Conservation (phyloP, 2,113 vertebrate genomes). For the Salminus brasiliensis region DNA sequence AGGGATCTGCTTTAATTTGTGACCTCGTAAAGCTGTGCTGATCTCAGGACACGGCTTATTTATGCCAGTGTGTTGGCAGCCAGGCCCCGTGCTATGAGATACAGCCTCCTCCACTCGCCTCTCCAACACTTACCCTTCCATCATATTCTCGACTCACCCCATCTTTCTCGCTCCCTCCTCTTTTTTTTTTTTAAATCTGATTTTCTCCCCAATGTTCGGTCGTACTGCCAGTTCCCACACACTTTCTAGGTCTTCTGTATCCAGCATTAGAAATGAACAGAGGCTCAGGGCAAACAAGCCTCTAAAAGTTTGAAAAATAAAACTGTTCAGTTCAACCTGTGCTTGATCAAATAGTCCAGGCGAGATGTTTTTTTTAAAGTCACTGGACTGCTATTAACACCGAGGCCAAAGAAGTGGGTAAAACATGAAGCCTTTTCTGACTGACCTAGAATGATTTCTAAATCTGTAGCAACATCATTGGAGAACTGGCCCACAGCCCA, state of each 20-base stretch:
- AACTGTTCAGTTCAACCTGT: not conserved
- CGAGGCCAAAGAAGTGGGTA: too few species aligned
- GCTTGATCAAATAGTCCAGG: not conserved
- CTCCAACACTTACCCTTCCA: not conserved
- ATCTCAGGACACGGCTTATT: not conserved
- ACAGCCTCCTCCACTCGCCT: not conserved
- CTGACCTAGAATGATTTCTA: not conserved
- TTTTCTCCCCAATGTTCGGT: not conserved
- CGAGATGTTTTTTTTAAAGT: too few species aligned
- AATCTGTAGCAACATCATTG: not conserved
- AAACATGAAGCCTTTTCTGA: not conserved
- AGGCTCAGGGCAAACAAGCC: not conserved
- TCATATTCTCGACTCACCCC: not conserved
- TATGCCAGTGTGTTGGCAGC: not conserved
- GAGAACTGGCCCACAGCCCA: not conserved
- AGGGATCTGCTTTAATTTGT: slow-evolving; percentile 16
- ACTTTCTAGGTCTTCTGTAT: not conserved
- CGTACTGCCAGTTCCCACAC: not conserved
- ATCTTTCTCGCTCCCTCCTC: not conserved
- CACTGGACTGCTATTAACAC: too few species aligned
- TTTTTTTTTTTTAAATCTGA: not conserved
- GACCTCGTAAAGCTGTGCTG: slow-evolving; percentile 31
- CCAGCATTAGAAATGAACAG: not conserved
- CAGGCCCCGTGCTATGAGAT: not conserved
- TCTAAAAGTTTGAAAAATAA: not conserved